A percentile compares a stretch with the other conserved stretches of the same genome.
These are phyloP conservation scores for Notothenia rossii DNA, from an alignment of 2,113 vertebrate genomes.

Conservation along the genomic window DNA sequence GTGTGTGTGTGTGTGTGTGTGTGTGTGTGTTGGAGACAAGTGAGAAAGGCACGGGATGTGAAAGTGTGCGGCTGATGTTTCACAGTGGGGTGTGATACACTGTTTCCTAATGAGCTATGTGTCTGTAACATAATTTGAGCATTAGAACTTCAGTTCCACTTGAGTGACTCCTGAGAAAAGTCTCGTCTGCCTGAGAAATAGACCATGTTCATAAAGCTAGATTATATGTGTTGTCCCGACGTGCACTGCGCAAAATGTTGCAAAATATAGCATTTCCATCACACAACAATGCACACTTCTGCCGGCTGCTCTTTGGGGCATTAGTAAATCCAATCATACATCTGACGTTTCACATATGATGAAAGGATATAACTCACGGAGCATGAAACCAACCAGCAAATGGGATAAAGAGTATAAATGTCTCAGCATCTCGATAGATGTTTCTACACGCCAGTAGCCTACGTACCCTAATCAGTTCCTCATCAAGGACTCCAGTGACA, in stretches of 20 bases:
- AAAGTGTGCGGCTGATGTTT: slow-evolving; percentile 34
- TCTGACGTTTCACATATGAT: slow-evolving; percentile 68
- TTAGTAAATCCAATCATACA: slow-evolving; percentile 67
- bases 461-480: slow-evolving; percentile 45
- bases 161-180: slow-evolving; percentile 48
- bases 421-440: slow-evolving; percentile 41
- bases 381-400: slow-evolving; percentile 70
- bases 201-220: slow-evolving; percentile 43
- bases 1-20: not conserved
- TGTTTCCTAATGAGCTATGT: slow-evolving; percentile 59
- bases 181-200: slow-evolving; percentile 31
- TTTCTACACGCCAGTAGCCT: slow-evolving; percentile 24
- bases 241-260: slow-evolving; percentile 30
- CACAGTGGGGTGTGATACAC: slow-evolving; percentile 55
- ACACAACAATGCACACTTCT: slow-evolving; percentile 45
- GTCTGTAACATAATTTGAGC: slow-evolving; percentile 52
- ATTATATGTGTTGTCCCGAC: slow-evolving; percentile 47
- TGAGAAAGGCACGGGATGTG: not conserved
- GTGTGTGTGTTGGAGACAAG: slow-evolving; percentile 25
- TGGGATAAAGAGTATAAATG: slow-evolving; percentile 64
- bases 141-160: slow-evolving; percentile 59
- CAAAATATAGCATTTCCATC: slow-evolving; percentile 48
- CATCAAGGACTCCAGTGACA: slow-evolving; percentile 40
- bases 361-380: slow-evolving; percentile 60
- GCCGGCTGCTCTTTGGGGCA: slow-evolving; percentile 48